Evolutionary conservation across 2,113 vertebrate species (phyloP).

Genomic region (Raphicerus campestris): DNA sequence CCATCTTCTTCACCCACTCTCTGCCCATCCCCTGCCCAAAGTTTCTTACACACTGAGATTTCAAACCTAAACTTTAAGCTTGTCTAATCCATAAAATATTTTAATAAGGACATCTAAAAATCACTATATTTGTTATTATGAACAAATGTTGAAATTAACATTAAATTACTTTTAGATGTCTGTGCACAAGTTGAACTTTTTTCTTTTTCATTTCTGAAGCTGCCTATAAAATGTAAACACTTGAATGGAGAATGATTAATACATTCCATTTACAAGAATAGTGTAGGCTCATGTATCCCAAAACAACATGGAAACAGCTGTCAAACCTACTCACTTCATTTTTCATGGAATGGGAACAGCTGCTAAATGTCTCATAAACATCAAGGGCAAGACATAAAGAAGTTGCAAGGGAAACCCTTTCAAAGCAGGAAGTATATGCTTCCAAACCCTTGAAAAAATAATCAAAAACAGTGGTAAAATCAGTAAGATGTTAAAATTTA

Average conservation of each 20-base stretch:
- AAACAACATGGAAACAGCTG: constrained; percentile 18
- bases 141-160: background rate
- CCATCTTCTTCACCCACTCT: background rate
- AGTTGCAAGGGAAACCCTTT: constrained; percentile 16
- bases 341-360: constrained; percentile 41
- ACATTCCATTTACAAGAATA: background rate
- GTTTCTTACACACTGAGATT: background rate
- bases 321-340: constrained; percentile 2
- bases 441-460: constrained; percentile 25
- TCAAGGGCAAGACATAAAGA: constrained; percentile 32
- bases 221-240: background rate
- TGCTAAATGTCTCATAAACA: constrained; percentile 44
- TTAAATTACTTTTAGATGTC: background rate
- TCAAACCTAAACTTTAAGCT: background rate
- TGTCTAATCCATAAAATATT: background rate
- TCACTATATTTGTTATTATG: background rate
- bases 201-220: background rate
- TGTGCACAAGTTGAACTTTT: background rate
- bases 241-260: constrained; percentile 45
- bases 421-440: background rate
- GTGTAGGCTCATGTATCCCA: background rate
- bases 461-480: background rate
- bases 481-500: background rate
- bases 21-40: background rate
- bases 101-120: background rate